phyloP scores from a whole-genome alignment of 2,113 vertebrate genomes.

The Piprites chloris region DNA sequence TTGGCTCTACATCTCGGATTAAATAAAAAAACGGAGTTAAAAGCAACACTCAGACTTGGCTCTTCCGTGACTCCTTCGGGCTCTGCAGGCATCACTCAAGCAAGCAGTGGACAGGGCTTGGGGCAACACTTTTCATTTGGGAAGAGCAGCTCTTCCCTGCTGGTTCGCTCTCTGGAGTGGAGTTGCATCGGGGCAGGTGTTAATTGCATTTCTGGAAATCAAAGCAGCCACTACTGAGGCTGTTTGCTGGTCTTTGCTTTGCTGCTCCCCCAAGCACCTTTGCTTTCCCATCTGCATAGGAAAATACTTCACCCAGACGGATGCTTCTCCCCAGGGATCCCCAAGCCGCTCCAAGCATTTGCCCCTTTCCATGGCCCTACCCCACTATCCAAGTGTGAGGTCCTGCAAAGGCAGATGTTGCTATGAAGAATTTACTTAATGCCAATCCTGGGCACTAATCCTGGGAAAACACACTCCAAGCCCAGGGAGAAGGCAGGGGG shows the following conservation, averaged over 20 bases:
- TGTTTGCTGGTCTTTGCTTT: background rate
- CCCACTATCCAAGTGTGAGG: accelerated
- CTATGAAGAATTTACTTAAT: background rate
- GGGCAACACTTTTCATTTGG: background rate
- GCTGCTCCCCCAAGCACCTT: background rate
- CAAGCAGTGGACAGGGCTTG: background rate
- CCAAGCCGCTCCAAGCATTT: background rate
- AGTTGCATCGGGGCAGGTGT: background rate
- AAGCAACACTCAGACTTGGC: background rate
- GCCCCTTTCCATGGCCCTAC: background rate
- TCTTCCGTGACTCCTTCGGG: background rate
- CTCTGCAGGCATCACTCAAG: background rate
- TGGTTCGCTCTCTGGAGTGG: background rate
- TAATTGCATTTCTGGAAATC: slow-evolving; percentile 42
- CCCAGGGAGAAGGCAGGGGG: background rate
- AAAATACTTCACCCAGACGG: background rate
- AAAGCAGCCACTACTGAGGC: background rate
- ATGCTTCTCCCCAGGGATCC: background rate
- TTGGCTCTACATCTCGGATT: background rate
- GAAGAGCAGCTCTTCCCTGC: background rate
- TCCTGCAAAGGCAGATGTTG: background rate
- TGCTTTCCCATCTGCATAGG: background rate
- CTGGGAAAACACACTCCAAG: background rate
- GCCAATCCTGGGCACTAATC: background rate
- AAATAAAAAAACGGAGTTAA: background rate